Percentiles rank a stretch among this genome's conserved stretches.
Conservation (phyloP, 2,888 invertebrate genomes). For the Mactromeris polynyma region DNA sequence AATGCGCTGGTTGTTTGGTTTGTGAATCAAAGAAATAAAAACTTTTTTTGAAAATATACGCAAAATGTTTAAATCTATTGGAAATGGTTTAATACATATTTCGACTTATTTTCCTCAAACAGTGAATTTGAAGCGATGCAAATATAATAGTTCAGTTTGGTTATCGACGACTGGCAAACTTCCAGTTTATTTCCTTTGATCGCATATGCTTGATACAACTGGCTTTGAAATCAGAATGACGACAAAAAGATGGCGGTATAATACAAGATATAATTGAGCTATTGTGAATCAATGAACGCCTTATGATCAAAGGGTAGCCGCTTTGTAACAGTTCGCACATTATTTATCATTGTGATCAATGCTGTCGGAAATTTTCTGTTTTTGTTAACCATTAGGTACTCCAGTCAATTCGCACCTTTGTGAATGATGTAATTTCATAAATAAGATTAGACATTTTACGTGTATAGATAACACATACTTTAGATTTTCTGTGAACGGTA, state of each 20-base stretch:
- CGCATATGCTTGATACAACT: slow-evolving; percentile 51
- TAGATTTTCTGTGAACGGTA: slow-evolving; percentile 8
- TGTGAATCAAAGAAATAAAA: slow-evolving; percentile 69
- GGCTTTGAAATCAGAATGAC: slow-evolving; percentile 63
- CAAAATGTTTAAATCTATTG: neutral
- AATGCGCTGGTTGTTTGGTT: slow-evolving; percentile 67
- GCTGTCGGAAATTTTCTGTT: slow-evolving; percentile 28
- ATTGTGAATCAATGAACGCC: slow-evolving; percentile 64
- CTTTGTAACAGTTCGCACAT: slow-evolving; percentile 22
- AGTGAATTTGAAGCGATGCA: neutral
- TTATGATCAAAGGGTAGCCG: slow-evolving; percentile 64
- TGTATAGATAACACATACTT: slow-evolving; percentile 8
- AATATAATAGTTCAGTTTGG: slow-evolving; percentile 7
- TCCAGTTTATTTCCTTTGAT: slow-evolving; percentile 64
- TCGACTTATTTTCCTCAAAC: neutral
- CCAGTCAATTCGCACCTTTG: slow-evolving; percentile 19
- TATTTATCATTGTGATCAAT: slow-evolving; percentile 41
- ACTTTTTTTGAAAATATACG: slow-evolving; percentile 27
- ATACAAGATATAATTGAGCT: slow-evolving; percentile 67
- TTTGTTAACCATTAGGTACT: slow-evolving; percentile 21
- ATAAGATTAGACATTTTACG: neutral
- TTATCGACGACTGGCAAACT: slow-evolving; percentile 45
- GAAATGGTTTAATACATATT: neutral
- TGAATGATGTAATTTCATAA: slow-evolving; percentile 9
- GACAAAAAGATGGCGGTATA: slow-evolving; percentile 65